These are phyloP conservation scores for Aviceda subcristata DNA, from an alignment of 2,113 vertebrate species.

Conservation along the genomic window DNA sequence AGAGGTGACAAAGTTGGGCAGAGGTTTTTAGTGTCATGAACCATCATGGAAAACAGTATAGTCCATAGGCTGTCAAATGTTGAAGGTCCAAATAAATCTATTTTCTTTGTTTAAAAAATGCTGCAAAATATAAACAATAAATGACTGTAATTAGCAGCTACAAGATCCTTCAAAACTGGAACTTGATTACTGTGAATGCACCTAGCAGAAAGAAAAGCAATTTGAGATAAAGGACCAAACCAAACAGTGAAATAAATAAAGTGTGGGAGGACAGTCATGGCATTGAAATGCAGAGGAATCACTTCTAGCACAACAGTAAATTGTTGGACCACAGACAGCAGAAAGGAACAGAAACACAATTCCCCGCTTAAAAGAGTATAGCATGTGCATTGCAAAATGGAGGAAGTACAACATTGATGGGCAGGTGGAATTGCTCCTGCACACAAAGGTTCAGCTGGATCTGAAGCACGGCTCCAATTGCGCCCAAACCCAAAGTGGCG, in stretches of 20 bases:
- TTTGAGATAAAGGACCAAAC: not conserved
- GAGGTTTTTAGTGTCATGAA: slow-evolving; percentile 54
- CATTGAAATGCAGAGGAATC: slow-evolving; percentile 33
- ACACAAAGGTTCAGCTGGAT: not conserved
- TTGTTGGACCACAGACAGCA: slow-evolving; percentile 37
- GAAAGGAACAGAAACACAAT: slow-evolving; percentile 52
- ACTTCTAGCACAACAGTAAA: slow-evolving; percentile 45
- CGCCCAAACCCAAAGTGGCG: not conserved
- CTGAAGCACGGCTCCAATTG: not conserved
- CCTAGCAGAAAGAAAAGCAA: slow-evolving; percentile 24
- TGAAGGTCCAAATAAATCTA: slow-evolving; percentile 40
- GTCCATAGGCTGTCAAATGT: slow-evolving; percentile 5
- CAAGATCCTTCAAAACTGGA: slow-evolving; percentile 67
- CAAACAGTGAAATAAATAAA: slow-evolving; percentile 47
- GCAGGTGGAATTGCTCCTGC: not conserved
- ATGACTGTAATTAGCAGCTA: slow-evolving; percentile 66
- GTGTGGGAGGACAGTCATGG: not conserved
- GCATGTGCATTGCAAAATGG: not conserved
- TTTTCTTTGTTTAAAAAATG: slow-evolving; percentile 36
- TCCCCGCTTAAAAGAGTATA: slow-evolving; percentile 14
- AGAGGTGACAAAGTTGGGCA: slow-evolving; percentile 47
- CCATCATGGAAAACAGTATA: slow-evolving; percentile 34
- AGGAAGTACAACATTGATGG: not conserved
- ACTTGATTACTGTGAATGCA: slow-evolving; percentile 52
- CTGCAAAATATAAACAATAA: slow-evolving; percentile 58